phyloP scores from a whole-genome alignment of 2,797 vertebrate species.

The Ficedula albicollis region DNA sequence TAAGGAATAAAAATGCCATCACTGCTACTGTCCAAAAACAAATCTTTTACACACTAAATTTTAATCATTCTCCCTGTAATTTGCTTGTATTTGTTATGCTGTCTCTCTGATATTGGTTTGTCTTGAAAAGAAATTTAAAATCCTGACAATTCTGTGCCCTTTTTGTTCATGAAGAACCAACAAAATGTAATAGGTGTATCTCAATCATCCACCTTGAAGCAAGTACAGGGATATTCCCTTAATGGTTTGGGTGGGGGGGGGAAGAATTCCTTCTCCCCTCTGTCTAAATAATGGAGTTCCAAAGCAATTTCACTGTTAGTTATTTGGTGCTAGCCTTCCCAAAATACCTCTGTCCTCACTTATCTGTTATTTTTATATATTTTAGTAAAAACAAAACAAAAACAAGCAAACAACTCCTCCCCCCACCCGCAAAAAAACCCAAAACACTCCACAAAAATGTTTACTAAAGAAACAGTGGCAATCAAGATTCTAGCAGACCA shows the following conservation, averaged over 20 bases:
- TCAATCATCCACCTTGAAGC: neutral
- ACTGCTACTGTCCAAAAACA: neutral
- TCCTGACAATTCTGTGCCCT: neutral
- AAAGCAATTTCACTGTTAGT: neutral
- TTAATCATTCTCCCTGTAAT: neutral
- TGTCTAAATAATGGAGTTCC: neutral
- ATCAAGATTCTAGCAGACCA: neutral
- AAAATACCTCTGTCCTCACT: neutral
- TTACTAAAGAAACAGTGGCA: neutral
- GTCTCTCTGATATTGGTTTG: neutral
- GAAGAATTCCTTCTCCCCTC: neutral
- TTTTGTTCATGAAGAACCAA: neutral
- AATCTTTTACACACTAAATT: neutral
- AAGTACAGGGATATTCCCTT: neutral
- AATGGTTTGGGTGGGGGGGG: accelerated
- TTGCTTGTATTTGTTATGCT: neutral
- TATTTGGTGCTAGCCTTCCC: neutral
- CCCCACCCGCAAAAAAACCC: no score
- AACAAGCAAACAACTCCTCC: no score
- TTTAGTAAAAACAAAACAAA: neutral
- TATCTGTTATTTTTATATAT: neutral
- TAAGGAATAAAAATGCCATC: neutral
- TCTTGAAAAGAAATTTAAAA: neutral
- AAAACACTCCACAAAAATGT: no score
- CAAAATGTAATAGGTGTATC: neutral